These are phyloP conservation scores for Sebastes fasciatus DNA, from an alignment of 2,113 vertebrate genomes.

Conservation along the genomic window DNA sequence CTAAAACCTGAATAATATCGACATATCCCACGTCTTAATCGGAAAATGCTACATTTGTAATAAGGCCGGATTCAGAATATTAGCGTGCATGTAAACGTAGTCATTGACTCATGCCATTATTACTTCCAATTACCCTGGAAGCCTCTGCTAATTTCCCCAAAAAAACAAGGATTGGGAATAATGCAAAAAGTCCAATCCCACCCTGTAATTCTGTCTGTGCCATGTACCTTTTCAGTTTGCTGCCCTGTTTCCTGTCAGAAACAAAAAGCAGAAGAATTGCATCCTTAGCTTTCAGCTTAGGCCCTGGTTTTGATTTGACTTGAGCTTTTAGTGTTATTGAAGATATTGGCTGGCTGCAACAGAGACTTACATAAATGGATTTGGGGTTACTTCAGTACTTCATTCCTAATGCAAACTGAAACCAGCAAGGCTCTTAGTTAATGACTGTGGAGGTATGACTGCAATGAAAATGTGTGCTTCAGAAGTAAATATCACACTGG, in stretches of 20 bases:
- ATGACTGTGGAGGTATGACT: constrained; percentile 24
- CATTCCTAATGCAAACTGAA: neutral
- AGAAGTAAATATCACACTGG: neutral
- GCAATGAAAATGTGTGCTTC: neutral
- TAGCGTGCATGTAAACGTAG: neutral
- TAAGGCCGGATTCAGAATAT: neutral
- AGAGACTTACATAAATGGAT: constrained; percentile 16
- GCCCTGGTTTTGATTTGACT: constrained; percentile 22
- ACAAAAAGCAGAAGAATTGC: neutral
- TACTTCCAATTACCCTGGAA: neutral
- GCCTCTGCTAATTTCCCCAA: neutral
- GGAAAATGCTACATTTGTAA: too few relatives aligned
- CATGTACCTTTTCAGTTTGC: neutral
- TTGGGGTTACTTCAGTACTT: constrained; percentile 32
- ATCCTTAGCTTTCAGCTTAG: neutral
- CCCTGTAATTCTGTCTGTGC: neutral
- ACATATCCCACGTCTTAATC: too few relatives aligned
- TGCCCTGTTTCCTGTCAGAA: neutral
- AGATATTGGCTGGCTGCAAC: constrained; percentile 19
- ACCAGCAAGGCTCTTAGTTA: constrained; percentile 1
- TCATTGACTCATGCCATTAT: constrained; percentile 10
- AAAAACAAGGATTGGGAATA: neutral
- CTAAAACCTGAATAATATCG: too few relatives aligned
- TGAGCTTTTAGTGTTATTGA: constrained; percentile 58
- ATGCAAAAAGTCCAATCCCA: neutral